Percentiles rank a stretch among this genome's conserved stretches.
Conservation (phyloP, 1,140 invertebrate species). For the Megathymus violae region DNA sequence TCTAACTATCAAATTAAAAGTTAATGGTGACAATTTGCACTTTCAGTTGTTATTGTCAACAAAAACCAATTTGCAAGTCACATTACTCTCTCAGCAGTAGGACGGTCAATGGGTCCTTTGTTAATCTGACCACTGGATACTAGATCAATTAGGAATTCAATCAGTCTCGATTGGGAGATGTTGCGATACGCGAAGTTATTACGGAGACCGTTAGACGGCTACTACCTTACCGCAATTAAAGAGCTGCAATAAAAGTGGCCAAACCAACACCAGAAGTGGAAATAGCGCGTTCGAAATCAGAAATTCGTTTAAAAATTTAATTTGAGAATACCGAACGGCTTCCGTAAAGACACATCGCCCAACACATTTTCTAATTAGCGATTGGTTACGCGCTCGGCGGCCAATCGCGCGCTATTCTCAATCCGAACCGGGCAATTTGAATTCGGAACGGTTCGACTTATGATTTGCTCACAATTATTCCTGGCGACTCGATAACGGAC, state of each 20-base stretch:
- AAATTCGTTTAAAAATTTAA: conserved; percentile 79
- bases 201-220: conserved; percentile 28
- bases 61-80: conserved; percentile 15
- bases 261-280: conserved; percentile 80
- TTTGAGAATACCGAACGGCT: conserved; percentile 78
- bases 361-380: conserved; percentile 82
- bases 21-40: neutral
- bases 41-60: conserved; percentile 9
- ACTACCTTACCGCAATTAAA: conserved; percentile 40
- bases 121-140: conserved; percentile 14
- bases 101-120: conserved; percentile 4
- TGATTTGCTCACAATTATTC: conserved; percentile 58
- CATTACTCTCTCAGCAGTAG: neutral
- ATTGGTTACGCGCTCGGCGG: conserved; percentile 79
- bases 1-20: neutral
- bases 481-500: conserved; percentile 54
- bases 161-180: conserved; percentile 22
- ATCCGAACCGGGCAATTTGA: conserved; percentile 78
- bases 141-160: conserved; percentile 32
- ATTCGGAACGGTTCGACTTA: conserved; percentile 75
- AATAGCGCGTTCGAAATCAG: conserved; percentile 77
- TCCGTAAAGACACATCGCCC: conserved; percentile 75
- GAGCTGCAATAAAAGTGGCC: conserved; percentile 56
- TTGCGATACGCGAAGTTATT: conserved; percentile 33
- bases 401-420: conserved; percentile 67